These are phyloP conservation scores for Actinopyga echinites DNA, from an alignment of 53 echinoderm and acorn worm species.

Conservation along the genomic window DNA sequence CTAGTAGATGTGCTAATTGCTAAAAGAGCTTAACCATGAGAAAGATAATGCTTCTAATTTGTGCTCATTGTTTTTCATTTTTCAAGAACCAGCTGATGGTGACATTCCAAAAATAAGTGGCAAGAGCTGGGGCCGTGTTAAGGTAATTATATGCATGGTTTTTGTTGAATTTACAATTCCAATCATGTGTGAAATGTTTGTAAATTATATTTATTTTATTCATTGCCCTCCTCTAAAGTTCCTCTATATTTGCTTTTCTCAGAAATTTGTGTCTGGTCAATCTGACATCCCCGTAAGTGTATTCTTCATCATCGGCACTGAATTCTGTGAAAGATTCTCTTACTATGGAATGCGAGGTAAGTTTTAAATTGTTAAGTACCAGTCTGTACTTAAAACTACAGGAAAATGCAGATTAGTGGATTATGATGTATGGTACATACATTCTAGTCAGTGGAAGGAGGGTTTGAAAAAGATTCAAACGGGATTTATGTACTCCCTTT, in stretches of 20 bases:
- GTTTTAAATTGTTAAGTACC: neutral
- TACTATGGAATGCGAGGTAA: conserved; percentile 99
- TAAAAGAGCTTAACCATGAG: neutral
- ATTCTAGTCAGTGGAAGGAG: no score
- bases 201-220: neutral
- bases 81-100: neutral
- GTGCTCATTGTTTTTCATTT: neutral
- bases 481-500: no score
- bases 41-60: neutral
- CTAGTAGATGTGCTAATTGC: no score
- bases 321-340: conserved; percentile 94
- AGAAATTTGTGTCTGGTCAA: conserved; percentile 76
- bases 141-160: conserved; percentile 55
- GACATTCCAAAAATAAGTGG: conserved; percentile 62
- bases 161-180: no score
- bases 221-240: neutral
- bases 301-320: conserved; percentile 91
- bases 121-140: conserved; percentile 84
- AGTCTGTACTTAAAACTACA: no score
- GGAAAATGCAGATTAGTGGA: no score
- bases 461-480: no score
- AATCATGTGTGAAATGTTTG: neutral
- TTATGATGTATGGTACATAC: no score
- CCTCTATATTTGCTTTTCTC: no score
- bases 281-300: conserved; percentile 77